Base-by-base conservation (phyloP, 2,113 vertebrate genomes). In the Dermatemys mawii region DNA sequence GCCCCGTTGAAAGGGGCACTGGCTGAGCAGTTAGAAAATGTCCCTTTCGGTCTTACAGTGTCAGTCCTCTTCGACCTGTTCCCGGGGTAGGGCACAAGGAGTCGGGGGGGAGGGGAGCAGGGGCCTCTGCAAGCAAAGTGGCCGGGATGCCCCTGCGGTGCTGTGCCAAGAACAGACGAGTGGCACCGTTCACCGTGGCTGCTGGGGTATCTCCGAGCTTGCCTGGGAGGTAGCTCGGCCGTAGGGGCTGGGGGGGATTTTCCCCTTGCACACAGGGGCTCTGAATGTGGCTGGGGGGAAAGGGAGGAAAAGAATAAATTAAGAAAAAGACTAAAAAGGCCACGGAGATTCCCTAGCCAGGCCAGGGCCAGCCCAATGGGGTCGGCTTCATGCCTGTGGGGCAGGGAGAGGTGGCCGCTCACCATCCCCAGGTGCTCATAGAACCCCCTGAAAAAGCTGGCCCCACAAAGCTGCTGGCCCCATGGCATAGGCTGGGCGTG, bases 301-400 rank as follows among this genome's bases (percentile, higher is more conserved):
- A 2, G 60, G 79, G 60, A 54, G 85, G 22, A 27, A 89, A 89
- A 95, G 89, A 96, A 97, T 96, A 97, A 96, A 95, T 96, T 97
- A 96, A 51, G 87, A 76, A 94, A 86, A 94, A 95, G 91, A 81
- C 81, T 94, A 93, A 93, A 95, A 95, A 97, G 93, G 93, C 97
- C 87, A 95, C 87, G 87, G 95, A 93, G 86, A 4, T 93, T 93
- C 60, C 81, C 89, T 78, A 90, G 92, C 93, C 85, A 91, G 90
- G 44, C n/a, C 22, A 89, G 94, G 87, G 86, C 91, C 54, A 86
- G 76, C 70, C 1, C 0, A 21, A 41, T n/a, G 75, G 91, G 81
- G 35, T 1, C 78, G 70, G 44, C 63, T 86, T 50, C 2, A 3
- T 90, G 79, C 78, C 50, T 63, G 51, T 73, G 87, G 12, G 78